phyloP scores from a whole-genome alignment of 2,888 invertebrate species.

The Hipparchia sbordonii region DNA sequence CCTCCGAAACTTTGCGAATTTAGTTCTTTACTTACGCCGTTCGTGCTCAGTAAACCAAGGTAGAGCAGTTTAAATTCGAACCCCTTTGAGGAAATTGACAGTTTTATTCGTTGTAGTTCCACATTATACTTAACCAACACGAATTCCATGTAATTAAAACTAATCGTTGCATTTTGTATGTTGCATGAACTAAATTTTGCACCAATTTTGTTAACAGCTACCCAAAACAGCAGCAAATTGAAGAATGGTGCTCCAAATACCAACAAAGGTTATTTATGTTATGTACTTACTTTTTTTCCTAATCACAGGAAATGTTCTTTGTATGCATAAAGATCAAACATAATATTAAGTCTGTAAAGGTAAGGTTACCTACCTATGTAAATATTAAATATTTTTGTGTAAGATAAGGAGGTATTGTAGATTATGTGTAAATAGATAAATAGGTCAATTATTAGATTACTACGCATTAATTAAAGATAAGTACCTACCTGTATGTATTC shows the following conservation, averaged over 20 bases:
- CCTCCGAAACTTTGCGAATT: no score
- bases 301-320: neutral
- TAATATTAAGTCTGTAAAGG: neutral
- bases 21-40: neutral
- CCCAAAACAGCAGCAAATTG: slow-evolving; percentile 26
- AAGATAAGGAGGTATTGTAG: no score
- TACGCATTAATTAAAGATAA: no score
- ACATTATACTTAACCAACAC: slow-evolving; percentile 1
- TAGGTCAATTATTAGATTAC: no score
- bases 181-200: slow-evolving; percentile 41
- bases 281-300: slow-evolving; percentile 3
- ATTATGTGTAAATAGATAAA: no score
- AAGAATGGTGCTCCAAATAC: slow-evolving; percentile 24
- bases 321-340: no score
- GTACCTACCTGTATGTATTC: no score
- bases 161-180: slow-evolving; percentile 12
- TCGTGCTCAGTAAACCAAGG: neutral
- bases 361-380: no score
- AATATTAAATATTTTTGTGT: neutral
- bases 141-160: slow-evolving; percentile 19
- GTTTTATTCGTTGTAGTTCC: slow-evolving; percentile 13
- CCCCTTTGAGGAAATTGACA: slow-evolving; percentile 3
- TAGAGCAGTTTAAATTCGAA: neutral
- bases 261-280: slow-evolving; percentile 39
- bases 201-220: slow-evolving; percentile 43